These are phyloP conservation scores for Orgyia antiqua DNA, from an alignment of 2,888 invertebrate species.

Conservation along the genomic window DNA sequence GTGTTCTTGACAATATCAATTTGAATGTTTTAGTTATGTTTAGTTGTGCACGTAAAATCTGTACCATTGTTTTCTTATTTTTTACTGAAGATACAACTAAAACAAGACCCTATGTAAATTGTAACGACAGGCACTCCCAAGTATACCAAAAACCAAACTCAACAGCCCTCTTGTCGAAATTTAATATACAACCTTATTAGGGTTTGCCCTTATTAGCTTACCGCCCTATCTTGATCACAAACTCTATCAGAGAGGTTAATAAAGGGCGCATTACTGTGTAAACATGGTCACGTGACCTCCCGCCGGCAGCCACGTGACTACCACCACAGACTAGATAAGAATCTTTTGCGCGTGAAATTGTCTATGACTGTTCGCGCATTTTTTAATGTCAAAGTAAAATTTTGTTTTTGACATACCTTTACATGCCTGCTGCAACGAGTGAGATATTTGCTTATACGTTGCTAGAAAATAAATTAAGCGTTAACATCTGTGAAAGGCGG, in stretches of 20 bases:
- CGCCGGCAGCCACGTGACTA: constrained; percentile 53
- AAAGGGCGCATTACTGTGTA: constrained; percentile 54
- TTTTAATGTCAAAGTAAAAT: constrained; percentile 35
- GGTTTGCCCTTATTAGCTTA: constrained; percentile 31
- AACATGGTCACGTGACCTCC: constrained; percentile 63
- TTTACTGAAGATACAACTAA: no score
- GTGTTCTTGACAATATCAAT: no score
- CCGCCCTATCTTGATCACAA: constrained; percentile 26
- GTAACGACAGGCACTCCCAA: neutral
- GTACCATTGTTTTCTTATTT: no score
- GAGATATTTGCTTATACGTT: no score
- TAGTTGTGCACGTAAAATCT: no score
- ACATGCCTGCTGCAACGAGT: no score
- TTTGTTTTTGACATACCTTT: constrained; percentile 16
- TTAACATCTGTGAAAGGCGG: no score
- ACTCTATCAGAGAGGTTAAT: constrained; percentile 43
- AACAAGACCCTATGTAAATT: no score
- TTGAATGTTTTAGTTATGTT: no score
- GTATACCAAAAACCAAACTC: constrained; percentile 4
- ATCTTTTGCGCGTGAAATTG: constrained; percentile 65
- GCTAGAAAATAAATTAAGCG: no score
- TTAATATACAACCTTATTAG: constrained; percentile 33
- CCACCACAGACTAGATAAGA: constrained; percentile 46
- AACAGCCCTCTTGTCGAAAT: constrained; percentile 13
- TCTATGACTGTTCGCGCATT: constrained; percentile 47